Evolutionary conservation across 2,797 vertebrate species (phyloP), one percentile per base, ranked within the genome.

Genomic region (Avahi laniger): DNA sequence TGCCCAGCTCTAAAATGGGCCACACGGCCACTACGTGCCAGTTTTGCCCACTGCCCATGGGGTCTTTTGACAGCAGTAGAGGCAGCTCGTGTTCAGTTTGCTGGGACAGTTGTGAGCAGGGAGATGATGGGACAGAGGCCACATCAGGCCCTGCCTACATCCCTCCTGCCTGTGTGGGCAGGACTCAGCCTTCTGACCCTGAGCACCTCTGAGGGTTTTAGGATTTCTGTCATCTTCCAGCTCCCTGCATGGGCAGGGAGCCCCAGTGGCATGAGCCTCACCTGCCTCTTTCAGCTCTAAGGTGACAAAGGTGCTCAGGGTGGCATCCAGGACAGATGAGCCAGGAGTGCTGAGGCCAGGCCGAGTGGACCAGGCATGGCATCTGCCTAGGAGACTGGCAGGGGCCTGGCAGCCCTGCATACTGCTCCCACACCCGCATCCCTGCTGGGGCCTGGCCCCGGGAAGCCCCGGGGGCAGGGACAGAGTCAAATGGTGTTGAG

Each of bases 401-500:
- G 91, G 46, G 35, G n/a, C 48, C 65, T 84, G 63, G 92, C 50
- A 26, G 48, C 3, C 1, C 86, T 69, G 70, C 33, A 81, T 63
- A 78, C 46, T 13, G 14, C 54, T 80, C 38, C 35, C 33, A 52
- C 15, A 11, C 2, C 17, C 0, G 80, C 35, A 33, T 83, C 35
- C 88, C 91, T 86, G 41, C 75, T 87, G 69, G 46, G 91, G 59
- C 85, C 73, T 73, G 87, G 79, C 54, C 85, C 48, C 0, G 1
- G 22, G 69, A 89, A 43, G 61, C 67, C 54, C 5, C 11, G 0
- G 1, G 69, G 88, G 54, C 83, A 52, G 59, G 38, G 79, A 80
- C 33, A 61, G 52, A 94, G 95, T 91, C 89, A 81, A 84, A 70
- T 72, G 89, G 63, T 94, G 76, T 48, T 24, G 24, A 89, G 85